Percentiles rank a stretch among this genome's conserved stretches.
These are phyloP conservation scores for Rhinopithecus roxellana DNA, from an alignment of 2,113 vertebrate genomes.

Conservation along the genomic window DNA sequence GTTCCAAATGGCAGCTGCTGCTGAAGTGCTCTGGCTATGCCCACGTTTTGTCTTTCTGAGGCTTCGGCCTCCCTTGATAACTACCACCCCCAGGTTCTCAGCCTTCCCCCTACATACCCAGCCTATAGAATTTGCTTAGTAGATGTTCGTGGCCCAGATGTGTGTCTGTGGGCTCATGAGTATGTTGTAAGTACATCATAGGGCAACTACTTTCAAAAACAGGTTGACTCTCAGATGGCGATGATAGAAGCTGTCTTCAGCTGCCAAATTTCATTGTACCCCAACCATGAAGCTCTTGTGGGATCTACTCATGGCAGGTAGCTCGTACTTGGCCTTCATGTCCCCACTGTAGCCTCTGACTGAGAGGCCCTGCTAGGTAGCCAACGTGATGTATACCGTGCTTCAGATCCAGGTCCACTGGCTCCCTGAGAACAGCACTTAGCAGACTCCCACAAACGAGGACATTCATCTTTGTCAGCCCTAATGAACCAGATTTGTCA, in stretches of 20 bases:
- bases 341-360: neutral
- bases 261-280: neutral
- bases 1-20: neutral
- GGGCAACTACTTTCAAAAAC: neutral
- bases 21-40: neutral
- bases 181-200: neutral
- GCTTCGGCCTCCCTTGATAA: neutral
- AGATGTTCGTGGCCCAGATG: no score
- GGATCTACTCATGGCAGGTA: neutral
- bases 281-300: neutral
- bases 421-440: conserved; percentile 62
- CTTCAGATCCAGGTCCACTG: conserved; percentile 59
- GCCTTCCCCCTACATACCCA: accelerated
- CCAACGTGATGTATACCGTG: neutral
- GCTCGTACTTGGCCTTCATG: neutral
- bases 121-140: neutral
- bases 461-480: conserved; percentile 69
- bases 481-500: conserved; percentile 60
- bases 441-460: conserved; percentile 37
- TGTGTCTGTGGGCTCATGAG: neutral
- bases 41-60: neutral
- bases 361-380: neutral
- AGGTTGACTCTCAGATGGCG: neutral
- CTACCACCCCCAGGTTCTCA: neutral
- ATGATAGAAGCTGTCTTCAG: neutral